Conservation (phyloP, 2,797 vertebrate genomes). For the Brachymystax lenok region DNA sequence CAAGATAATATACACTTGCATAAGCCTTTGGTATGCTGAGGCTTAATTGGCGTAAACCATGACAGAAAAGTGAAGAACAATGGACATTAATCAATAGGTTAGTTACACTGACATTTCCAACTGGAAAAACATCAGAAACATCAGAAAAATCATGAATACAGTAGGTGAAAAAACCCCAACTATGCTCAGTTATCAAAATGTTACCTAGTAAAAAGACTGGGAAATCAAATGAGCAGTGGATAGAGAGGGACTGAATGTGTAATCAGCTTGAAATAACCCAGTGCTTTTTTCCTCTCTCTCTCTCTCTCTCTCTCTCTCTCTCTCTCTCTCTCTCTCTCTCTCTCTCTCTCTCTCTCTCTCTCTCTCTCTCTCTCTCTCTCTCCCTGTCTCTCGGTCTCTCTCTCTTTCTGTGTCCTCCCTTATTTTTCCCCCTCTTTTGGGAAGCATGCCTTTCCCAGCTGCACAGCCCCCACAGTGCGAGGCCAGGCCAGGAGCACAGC, state of each 20-base stretch:
- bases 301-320: constrained; percentile 40
- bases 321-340: constrained; percentile 57
- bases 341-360: constrained; percentile 51
- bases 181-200: background rate
- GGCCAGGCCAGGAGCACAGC: constrained; percentile 84
- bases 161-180: no score
- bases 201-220: constrained; percentile 15
- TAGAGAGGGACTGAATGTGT: constrained; percentile 71
- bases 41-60: no score
- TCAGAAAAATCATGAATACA: constrained; percentile 3
- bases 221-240: background rate
- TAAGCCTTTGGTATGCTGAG: no score
- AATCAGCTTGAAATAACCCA: constrained; percentile 77
- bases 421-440: constrained; percentile 72
- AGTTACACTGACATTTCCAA: constrained; percentile 10
- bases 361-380: constrained; percentile 58
- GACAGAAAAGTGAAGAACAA: no score
- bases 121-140: background rate
- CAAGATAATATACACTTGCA: no score
- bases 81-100: background rate
- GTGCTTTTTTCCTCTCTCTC: constrained; percentile 62
- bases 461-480: constrained; percentile 84
- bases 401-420: constrained; percentile 36
- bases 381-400: constrained; percentile 24
- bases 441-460: constrained; percentile 86